These are phyloP conservation scores for Cataglyphis hispanica DNA, from an alignment of 1,140 invertebrate genomes.

Conservation along the genomic window DNA sequence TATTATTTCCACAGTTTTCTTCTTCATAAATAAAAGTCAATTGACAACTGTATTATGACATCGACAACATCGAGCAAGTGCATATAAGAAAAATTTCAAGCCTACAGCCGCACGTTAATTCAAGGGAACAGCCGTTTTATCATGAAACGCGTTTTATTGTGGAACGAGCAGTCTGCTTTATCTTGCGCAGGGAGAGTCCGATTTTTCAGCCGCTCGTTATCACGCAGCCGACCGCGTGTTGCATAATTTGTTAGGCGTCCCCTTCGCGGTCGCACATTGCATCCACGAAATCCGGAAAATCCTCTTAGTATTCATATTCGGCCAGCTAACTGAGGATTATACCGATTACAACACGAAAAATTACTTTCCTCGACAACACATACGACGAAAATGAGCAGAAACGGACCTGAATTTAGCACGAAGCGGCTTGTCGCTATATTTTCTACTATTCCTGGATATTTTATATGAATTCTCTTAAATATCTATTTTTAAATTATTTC, in stretches of 20 bases:
- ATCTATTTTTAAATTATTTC: conserved; percentile 6
- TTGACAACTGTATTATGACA: background rate
- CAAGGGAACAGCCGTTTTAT: conserved; percentile 30
- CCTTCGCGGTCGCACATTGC: conserved; percentile 50
- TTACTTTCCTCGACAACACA: conserved; percentile 53
- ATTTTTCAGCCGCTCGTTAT: conserved; percentile 66
- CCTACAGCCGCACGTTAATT: conserved; percentile 2
- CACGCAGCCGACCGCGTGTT: conserved; percentile 36
- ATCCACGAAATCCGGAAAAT: conserved; percentile 55
- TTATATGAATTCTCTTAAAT: conserved; percentile 8
- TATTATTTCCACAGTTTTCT: background rate
- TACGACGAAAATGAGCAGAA: conserved; percentile 70
- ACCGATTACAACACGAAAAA: conserved; percentile 59
- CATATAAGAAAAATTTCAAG: conserved; percentile 21
- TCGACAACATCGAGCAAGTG: background rate
- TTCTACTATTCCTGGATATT: background rate
- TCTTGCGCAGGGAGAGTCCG: conserved; percentile 44
- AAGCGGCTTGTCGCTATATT: background rate
- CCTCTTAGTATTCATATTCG: conserved; percentile 60
- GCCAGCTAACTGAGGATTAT: conserved; percentile 54
- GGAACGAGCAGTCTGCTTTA: conserved; percentile 41
- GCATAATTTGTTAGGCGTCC: conserved; percentile 54
- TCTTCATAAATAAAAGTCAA: background rate
- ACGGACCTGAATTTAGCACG: conserved; percentile 67
- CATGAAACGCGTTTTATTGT: conserved; percentile 17